A percentile compares a stretch with the other conserved stretches of the same genome.
Evolutionary conservation across 2,113 vertebrate genomes (phyloP).

Genomic region (Meriones unguiculatus): DNA sequence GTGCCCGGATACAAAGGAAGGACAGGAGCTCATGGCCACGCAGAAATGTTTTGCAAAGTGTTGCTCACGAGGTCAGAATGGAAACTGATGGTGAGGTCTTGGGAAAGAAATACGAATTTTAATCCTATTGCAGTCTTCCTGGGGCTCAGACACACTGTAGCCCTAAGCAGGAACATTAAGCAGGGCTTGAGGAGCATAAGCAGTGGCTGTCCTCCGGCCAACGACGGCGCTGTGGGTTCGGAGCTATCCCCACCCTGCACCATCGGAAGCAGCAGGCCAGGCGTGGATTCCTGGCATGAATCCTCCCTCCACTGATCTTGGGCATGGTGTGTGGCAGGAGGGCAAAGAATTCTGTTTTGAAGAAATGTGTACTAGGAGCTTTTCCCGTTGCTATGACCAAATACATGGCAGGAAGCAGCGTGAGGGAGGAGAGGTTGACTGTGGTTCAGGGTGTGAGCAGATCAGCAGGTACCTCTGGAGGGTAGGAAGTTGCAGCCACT

Average conservation of each 20-base stretch:
- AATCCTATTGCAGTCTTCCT: conserved; percentile 52
- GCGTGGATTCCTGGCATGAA: too few species aligned
- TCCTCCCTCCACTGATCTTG: background rate
- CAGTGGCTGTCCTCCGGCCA: background rate
- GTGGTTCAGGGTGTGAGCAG: background rate
- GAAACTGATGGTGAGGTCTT: conserved; percentile 31
- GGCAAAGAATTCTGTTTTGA: background rate
- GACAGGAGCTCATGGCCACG: background rate
- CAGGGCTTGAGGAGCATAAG: background rate
- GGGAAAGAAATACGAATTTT: conserved; percentile 59
- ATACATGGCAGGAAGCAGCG: background rate
- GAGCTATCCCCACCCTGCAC: background rate
- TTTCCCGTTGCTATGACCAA: background rate
- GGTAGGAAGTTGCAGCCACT: background rate
- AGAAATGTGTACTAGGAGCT: background rate
- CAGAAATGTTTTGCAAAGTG: conserved; percentile 25
- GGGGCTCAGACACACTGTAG: background rate
- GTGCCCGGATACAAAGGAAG: background rate
- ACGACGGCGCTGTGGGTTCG: too few species aligned
- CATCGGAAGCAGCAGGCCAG: background rate
- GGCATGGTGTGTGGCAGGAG: background rate
- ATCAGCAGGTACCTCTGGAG: too few species aligned
- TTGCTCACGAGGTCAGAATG: conserved; percentile 19
- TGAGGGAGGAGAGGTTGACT: background rate
- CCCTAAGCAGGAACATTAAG: background rate